These are phyloP conservation scores for Antheraea pernyi DNA, from an alignment of 1,140 invertebrate genomes.

Conservation along the genomic window DNA sequence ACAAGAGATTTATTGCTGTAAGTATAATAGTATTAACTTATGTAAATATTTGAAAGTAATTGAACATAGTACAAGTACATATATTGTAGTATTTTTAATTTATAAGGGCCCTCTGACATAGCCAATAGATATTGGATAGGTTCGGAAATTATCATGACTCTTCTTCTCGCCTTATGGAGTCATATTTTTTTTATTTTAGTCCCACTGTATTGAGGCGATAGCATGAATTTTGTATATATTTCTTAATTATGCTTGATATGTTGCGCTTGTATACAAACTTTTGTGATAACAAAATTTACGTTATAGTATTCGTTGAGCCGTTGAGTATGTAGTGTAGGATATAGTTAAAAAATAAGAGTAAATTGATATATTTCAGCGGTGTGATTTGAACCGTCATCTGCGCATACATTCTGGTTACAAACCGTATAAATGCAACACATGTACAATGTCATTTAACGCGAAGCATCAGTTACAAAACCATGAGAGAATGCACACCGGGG, in stretches of 20 bases:
- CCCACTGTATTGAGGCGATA: no score
- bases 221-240: no score
- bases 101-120: no score
- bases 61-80: no score
- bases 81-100: no score
- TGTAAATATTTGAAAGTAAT: not conserved
- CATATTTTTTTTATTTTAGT: no score
- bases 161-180: no score
- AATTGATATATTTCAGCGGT: conserved; percentile 59
- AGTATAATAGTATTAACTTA: conserved; percentile 34
- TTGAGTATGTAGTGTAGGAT: conserved; percentile 4
- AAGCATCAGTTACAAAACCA: conserved; percentile 81
- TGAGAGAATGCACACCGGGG: conserved; percentile 81
- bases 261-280: no score
- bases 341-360: conserved; percentile 21
- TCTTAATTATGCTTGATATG: no score
- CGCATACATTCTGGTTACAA: conserved; percentile 78
- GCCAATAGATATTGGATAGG: no score
- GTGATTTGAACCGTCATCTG: conserved; percentile 69
- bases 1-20: conserved; percentile 81
- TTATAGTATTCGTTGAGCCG: not conserved
- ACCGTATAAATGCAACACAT: conserved; percentile 76
- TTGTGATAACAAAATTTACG: no score
- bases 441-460: conserved; percentile 77
- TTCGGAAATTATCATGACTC: no score